These are phyloP conservation scores for Watsonalla cultraria DNA, from an alignment of 2,888 invertebrate genomes.

Conservation along the genomic window DNA sequence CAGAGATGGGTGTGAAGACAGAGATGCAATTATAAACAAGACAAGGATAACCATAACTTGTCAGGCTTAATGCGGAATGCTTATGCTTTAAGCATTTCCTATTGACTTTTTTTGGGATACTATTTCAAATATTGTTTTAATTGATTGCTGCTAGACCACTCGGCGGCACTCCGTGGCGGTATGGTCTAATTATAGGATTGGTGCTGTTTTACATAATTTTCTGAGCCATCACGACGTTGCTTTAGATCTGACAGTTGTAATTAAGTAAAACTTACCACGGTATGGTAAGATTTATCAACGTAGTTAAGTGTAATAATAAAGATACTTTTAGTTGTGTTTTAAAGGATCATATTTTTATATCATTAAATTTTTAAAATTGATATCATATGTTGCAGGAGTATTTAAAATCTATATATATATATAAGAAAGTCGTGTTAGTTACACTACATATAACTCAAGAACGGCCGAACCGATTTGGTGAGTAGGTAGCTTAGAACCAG, in stretches of 20 bases:
- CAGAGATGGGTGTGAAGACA: slow-evolving; percentile 29
- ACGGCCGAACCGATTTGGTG: too few relatives aligned
- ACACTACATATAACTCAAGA: too few relatives aligned
- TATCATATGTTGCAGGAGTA: too few relatives aligned
- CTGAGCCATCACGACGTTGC: slow-evolving; percentile 42
- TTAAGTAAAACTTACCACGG: slow-evolving; percentile 33
- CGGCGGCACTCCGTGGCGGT: slow-evolving; percentile 51
- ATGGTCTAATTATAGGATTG: slow-evolving; percentile 61
- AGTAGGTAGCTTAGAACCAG: too few relatives aligned
- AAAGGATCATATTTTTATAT: too few relatives aligned
- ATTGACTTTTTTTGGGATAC: slow-evolving; percentile 68
- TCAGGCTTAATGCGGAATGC: slow-evolving; percentile 61
- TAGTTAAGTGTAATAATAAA: too few relatives aligned
- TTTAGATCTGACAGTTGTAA: slow-evolving; percentile 49
- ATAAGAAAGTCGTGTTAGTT: too few relatives aligned
- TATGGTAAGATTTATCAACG: too few relatives aligned
- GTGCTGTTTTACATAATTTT: slow-evolving; percentile 47
- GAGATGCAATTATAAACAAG: slow-evolving; percentile 33
- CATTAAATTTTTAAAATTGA: too few relatives aligned
- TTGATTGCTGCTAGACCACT: slow-evolving; percentile 74
- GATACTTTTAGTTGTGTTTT: too few relatives aligned
- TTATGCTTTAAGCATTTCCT: slow-evolving; percentile 67
- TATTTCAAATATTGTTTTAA: slow-evolving; percentile 78
- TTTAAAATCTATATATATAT: too few relatives aligned
- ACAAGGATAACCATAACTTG: slow-evolving; percentile 24